phyloP scores from a whole-genome alignment of 1,140 invertebrate species.

The Palaemon carinicauda region DNA sequence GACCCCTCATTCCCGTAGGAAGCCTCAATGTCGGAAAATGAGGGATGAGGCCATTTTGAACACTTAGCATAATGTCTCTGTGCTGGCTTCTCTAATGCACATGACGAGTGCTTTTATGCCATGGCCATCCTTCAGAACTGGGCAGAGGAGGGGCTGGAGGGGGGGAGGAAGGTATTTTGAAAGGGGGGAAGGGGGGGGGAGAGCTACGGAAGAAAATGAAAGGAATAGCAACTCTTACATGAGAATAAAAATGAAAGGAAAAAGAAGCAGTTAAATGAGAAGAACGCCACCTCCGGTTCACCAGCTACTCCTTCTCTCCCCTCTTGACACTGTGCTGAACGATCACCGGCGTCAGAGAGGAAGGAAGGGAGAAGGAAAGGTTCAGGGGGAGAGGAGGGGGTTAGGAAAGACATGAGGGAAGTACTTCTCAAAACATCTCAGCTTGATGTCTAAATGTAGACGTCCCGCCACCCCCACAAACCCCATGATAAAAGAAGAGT shows the following conservation, averaged over 20 bases:
- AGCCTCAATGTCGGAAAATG: slow-evolving; percentile 25
- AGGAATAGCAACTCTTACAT: too few relatives aligned
- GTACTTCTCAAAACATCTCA: background rate
- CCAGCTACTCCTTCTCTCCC: too few relatives aligned
- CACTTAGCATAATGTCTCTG: slow-evolving; percentile 43
- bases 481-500: background rate
- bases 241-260: background rate
- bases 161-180: background rate
- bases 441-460: background rate
- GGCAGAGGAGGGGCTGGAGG: background rate
- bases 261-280: background rate
- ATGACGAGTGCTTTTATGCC: slow-evolving; percentile 46
- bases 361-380: background rate
- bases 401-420: background rate
- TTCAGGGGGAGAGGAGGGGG: background rate
- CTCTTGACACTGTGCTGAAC: too few relatives aligned
- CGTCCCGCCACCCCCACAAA: background rate
- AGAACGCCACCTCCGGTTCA: background rate
- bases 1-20: background rate
- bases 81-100: slow-evolving; percentile 31
- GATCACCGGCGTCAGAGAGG: background rate
- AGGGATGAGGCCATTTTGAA: slow-evolving; percentile 42
- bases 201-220: background rate
- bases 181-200: background rate
- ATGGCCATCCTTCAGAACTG: slow-evolving; percentile 26